phyloP scores from a whole-genome alignment of 2,888 invertebrate species.

The Agonopterix arenella region DNA sequence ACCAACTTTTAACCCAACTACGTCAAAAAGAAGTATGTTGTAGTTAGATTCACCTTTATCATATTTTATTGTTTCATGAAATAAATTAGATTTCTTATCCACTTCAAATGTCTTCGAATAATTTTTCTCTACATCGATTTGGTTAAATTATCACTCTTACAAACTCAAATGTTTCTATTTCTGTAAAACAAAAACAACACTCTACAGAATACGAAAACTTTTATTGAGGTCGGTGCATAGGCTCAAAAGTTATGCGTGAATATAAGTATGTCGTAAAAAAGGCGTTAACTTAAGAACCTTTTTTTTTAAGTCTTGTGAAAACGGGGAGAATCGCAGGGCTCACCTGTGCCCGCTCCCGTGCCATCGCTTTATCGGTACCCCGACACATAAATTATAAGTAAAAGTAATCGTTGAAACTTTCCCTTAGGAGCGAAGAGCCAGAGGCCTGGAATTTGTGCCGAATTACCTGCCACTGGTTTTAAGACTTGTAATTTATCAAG shows the following conservation, averaged over 20 bases:
- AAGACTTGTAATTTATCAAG: constrained; percentile 80
- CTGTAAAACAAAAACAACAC: constrained; percentile 1
- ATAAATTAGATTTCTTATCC: not conserved
- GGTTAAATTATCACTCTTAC: not conserved
- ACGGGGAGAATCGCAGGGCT: constrained; percentile 34
- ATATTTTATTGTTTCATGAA: no score
- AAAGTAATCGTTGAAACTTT: constrained; percentile 73
- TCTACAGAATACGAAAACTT: constrained; percentile 9
- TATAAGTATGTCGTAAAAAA: constrained; percentile 27
- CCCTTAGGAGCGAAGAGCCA: constrained; percentile 45
- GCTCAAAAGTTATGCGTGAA: constrained; percentile 24
- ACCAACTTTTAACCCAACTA: not conserved
- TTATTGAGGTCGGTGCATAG: constrained; percentile 11
- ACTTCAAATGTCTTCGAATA: not conserved
- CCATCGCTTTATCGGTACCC: constrained; percentile 59
- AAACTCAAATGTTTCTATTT: not conserved
- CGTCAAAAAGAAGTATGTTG: not conserved
- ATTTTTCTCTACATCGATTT: no score
- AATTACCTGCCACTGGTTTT: constrained; percentile 80
- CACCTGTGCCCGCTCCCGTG: constrained; percentile 59
- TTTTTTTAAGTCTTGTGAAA: constrained; percentile 27
- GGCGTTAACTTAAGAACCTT: constrained; percentile 21
- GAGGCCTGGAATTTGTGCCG: constrained; percentile 62
- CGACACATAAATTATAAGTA: constrained; percentile 67
- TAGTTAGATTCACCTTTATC: not conserved